A percentile compares a stretch with the other conserved stretches of the same genome.
Evolutionary conservation across 35 echinoderm and acorn worm species (phyloP).

Genomic region (Heliocidaris erythrogramma): DNA sequence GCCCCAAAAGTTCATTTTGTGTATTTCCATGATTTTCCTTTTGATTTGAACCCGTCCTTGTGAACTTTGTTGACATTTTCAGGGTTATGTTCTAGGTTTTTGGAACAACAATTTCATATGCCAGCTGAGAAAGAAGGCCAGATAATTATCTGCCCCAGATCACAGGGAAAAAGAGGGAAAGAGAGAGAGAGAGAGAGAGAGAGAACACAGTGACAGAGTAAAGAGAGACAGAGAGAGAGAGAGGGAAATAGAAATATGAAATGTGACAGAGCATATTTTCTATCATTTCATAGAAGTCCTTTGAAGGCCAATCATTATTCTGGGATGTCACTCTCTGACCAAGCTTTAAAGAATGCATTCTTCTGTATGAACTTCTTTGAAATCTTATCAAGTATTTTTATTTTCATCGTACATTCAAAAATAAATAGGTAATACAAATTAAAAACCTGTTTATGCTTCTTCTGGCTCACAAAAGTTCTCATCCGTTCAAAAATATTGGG

Average conservation of each 20-base stretch:
- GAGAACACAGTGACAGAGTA: background rate
- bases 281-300: background rate
- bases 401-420: too few species aligned
- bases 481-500: too few species aligned
- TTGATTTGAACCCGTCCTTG: background rate
- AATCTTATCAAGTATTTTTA: too few species aligned
- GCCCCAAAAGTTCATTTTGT: background rate
- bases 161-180: background rate
- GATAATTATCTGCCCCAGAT: conserved; percentile 31
- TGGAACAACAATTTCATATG: conserved; percentile 20
- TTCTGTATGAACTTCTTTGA: background rate
- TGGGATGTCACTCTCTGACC: background rate
- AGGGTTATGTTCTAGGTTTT: conserved; percentile 22
- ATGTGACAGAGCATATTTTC: background rate
- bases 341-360: background rate
- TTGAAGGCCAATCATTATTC: background rate
- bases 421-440: too few species aligned
- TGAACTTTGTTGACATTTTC: conserved; percentile 38
- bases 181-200: background rate
- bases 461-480: too few species aligned
- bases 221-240: background rate
- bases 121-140: conserved; percentile 41
- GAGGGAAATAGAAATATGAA: background rate
- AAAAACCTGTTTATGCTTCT: too few species aligned
- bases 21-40: background rate